A percentile compares a stretch with the other conserved stretches of the same genome.
phyloP scores from a whole-genome alignment of 2,797 vertebrate genomes.

The Naso thynnoides region DNA sequence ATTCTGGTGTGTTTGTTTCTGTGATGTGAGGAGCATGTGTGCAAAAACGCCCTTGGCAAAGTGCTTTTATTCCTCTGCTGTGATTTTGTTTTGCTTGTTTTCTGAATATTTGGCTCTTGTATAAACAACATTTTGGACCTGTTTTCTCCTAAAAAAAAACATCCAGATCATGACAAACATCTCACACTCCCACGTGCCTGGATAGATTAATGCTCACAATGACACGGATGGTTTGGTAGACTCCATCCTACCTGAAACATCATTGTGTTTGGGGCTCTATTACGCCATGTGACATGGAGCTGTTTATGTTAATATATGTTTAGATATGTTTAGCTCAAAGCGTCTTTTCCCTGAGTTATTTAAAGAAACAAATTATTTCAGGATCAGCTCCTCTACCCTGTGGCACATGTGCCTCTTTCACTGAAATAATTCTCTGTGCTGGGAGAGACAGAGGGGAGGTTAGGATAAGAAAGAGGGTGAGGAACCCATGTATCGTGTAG shows the following conservation, averaged over 20 bases:
- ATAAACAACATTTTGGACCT: slow-evolving; percentile 26
- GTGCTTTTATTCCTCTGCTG: slow-evolving; percentile 10
- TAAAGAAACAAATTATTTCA: slow-evolving; percentile 84
- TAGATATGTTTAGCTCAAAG: slow-evolving; percentile 64
- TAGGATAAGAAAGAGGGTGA: slow-evolving; percentile 7
- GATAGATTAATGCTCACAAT: neutral
- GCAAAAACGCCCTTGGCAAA: slow-evolving; percentile 18
- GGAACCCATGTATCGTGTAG: slow-evolving; percentile 13
- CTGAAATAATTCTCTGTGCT: slow-evolving; percentile 61
- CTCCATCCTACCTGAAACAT: slow-evolving; percentile 4
- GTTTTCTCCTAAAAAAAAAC: slow-evolving; percentile 13
- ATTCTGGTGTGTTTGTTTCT: slow-evolving; percentile 24
- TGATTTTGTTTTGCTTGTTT: slow-evolving; percentile 14
- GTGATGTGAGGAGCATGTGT: slow-evolving; percentile 23
- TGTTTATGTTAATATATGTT: slow-evolving; percentile 67
- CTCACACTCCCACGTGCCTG: neutral
- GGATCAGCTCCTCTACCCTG: slow-evolving; percentile 74
- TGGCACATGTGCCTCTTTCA: slow-evolving; percentile 73
- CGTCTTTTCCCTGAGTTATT: slow-evolving; percentile 76
- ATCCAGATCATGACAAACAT: slow-evolving; percentile 11
- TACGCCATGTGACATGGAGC: slow-evolving; percentile 26
- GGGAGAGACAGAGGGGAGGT: slow-evolving; percentile 13
- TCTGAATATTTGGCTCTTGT: slow-evolving; percentile 34
- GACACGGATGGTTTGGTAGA: neutral
- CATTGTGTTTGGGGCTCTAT: slow-evolving; percentile 12